phyloP scores from a whole-genome alignment of 2,797 vertebrate species.

The Sarcoramphus papa region DNA sequence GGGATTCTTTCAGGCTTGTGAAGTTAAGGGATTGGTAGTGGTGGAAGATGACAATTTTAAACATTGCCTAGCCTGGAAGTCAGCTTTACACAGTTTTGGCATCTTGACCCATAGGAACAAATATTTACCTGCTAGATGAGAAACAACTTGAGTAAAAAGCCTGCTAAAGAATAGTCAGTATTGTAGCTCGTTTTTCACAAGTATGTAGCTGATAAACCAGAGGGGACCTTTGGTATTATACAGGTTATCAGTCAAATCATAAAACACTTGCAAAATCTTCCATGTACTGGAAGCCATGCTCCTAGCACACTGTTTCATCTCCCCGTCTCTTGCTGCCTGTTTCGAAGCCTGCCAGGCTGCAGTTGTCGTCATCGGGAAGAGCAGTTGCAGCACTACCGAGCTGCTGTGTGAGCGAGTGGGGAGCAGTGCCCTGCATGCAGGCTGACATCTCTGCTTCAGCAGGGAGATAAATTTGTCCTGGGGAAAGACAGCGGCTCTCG shows the following conservation, averaged over 20 bases:
- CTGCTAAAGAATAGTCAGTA: not conserved
- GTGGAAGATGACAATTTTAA: not conserved
- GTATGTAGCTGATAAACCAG: not conserved
- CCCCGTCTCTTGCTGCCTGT: not conserved
- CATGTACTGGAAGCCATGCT: not conserved
- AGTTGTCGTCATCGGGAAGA: fast-evolving
- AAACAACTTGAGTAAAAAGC: not conserved
- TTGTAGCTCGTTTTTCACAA: not conserved
- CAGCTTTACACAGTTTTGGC: not conserved
- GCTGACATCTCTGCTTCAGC: not conserved
- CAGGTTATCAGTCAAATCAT: not conserved
- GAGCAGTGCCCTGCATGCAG: not conserved
- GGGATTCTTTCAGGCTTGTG: not conserved
- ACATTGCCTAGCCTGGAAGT: not conserved
- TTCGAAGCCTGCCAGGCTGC: not conserved
- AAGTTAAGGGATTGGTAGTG: not conserved
- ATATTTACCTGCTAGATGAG: not conserved
- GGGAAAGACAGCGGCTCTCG: not conserved
- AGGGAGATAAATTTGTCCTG: not conserved
- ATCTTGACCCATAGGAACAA: not conserved
- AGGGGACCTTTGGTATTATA: not conserved
- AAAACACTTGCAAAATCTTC: not conserved
- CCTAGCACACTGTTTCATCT: not conserved
- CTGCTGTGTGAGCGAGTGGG: fast-evolving
- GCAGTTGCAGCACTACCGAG: fast-evolving